A percentile compares a stretch with the other conserved stretches of the same genome.
phyloP scores from a whole-genome alignment of 2,113 vertebrate genomes.

The Bufo bufo region DNA sequence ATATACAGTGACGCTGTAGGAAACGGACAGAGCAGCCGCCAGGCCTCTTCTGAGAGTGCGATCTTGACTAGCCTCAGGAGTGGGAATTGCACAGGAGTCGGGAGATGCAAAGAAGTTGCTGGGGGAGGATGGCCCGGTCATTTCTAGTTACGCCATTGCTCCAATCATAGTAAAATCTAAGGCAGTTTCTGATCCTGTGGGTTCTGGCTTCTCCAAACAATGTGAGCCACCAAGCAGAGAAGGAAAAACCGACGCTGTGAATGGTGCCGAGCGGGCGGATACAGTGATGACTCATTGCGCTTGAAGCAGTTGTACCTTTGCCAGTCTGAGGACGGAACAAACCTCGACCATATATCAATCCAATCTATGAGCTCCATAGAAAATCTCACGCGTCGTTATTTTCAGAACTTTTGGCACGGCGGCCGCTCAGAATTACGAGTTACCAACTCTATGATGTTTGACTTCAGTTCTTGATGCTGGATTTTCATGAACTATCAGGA shows the following conservation, averaged over 20 bases:
- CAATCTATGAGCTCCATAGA: slow-evolving; percentile 40
- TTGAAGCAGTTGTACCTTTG: slow-evolving; percentile 7
- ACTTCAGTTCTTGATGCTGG: slow-evolving; percentile 15
- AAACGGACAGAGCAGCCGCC: no score
- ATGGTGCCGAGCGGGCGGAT: not conserved
- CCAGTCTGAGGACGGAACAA: slow-evolving; percentile 27
- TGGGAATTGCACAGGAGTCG: no score
- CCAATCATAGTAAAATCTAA: no score
- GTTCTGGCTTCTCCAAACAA: not conserved
- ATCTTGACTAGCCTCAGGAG: no score
- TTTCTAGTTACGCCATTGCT: no score
- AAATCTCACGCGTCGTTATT: slow-evolving; percentile 44
- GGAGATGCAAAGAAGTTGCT: no score
- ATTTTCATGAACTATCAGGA: slow-evolving; percentile 35
- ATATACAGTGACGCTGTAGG: no score
- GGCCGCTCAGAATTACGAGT: not conserved
- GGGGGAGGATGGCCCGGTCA: no score
- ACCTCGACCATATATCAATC: slow-evolving; percentile 21
- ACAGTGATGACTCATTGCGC: not conserved
- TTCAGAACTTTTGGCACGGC: slow-evolving; percentile 38
- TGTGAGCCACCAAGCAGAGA: not conserved
- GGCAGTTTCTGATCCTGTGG: not conserved
- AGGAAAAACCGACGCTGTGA: not conserved
- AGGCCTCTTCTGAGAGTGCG: no score
- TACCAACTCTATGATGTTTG: not conserved